Conservation (phyloP, 2,888 invertebrate genomes). For the Bimastos eiseni region DNA sequence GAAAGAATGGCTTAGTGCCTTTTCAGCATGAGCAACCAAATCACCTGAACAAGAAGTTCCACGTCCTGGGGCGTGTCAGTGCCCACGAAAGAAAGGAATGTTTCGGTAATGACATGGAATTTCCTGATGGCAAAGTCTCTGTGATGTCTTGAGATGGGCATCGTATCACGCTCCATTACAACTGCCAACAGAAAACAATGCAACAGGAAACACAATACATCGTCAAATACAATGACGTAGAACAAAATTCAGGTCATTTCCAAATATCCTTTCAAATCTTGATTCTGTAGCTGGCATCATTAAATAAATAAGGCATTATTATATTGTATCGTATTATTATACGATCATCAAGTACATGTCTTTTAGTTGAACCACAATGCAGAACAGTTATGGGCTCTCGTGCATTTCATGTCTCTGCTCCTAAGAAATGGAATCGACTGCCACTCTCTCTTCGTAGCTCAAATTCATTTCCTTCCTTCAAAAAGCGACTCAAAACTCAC, state of each 20-base stretch:
- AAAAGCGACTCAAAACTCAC: no score
- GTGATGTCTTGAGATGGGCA: constrained; percentile 26
- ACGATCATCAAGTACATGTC: no score
- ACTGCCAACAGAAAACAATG: constrained; percentile 26
- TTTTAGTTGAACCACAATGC: no score
- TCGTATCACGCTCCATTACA: constrained; percentile 20
- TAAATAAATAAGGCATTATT: no score
- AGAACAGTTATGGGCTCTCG: no score
- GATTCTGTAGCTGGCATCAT: no score
- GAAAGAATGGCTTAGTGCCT: background rate
- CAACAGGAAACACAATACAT: background rate
- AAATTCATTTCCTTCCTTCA: no score
- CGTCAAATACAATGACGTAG: background rate
- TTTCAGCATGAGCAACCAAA: background rate
- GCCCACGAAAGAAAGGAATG: constrained; percentile 37
- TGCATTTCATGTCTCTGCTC: no score
- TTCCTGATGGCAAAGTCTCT: constrained; percentile 37
- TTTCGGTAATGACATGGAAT: constrained; percentile 37
- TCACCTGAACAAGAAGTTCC: constrained; percentile 34
- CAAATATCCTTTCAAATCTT: no score
- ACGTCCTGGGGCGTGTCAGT: constrained; percentile 34
- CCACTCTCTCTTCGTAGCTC: no score
- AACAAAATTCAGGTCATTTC: background rate
- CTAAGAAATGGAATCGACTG: no score
- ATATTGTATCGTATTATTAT: no score